These are phyloP conservation scores for Helleia helle DNA, from an alignment of 2,888 invertebrate species.

Conservation along the genomic window DNA sequence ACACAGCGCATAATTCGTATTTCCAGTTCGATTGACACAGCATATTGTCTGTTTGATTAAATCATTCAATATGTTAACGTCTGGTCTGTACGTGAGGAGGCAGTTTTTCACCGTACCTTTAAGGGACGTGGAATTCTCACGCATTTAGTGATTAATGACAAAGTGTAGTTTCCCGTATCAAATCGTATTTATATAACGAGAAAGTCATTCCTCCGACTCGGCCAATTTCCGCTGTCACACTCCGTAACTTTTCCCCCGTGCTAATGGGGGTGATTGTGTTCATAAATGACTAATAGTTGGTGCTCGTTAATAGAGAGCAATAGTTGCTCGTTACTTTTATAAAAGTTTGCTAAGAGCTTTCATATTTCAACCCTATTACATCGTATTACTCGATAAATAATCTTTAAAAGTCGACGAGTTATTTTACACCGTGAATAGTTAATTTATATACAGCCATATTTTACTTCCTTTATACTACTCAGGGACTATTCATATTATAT, in stretches of 20 bases:
- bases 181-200: constrained; percentile 2
- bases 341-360: too few species aligned
- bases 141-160: constrained; percentile 4
- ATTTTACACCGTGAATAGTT: too few species aligned
- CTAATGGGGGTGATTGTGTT: constrained; percentile 4
- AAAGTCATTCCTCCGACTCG: constrained; percentile 7
- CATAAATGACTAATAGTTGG: neutral
- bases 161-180: neutral
- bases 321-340: too few species aligned
- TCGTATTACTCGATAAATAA: too few species aligned
- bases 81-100: neutral
- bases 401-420: too few species aligned
- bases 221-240: neutral
- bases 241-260: neutral
- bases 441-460: too few species aligned
- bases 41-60: neutral
- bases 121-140: constrained; percentile 1
- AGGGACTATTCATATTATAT: too few species aligned
- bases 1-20: too few species aligned
- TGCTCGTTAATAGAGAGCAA: neutral
- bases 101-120: neutral
- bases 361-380: too few species aligned
- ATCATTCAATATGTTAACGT: constrained; percentile 2
- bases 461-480: too few species aligned
- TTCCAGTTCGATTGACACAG: too few species aligned